Base-by-base conservation (phyloP, 2,113 vertebrate species). In the Limnothrissa miodon region DNA sequence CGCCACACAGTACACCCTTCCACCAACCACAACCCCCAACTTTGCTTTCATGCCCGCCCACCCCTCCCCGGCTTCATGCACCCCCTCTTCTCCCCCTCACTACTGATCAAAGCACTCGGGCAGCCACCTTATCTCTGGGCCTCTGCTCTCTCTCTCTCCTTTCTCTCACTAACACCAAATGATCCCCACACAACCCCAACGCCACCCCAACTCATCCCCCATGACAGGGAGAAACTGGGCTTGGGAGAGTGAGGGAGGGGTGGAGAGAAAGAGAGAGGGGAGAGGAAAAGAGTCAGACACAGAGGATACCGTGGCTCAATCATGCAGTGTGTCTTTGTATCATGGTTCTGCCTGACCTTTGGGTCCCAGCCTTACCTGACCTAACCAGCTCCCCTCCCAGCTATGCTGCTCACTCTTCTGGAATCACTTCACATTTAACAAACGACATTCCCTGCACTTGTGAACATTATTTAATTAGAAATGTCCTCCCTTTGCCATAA, bases 81-180 rank as follows among this genome's bases (percentile, higher is more conserved):
- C 15, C 11, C 8, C n/a, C n/a, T 23, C 56, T 9, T 8, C n/a
- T 11, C 62, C 62, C 33, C 29, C 10, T 11, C 29, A 2, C 29
- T 74, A 29, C 66, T 74, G 66, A 74, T 74, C 66, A 74, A 74
- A 74, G 66, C 11, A 1, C 29, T 74, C 29, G 13, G 66, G 66
- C 66, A 74, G 66, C 66, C 66, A 74, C 66, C 66, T 74, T 36
- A 74, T 36, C 66, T 70, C 62, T 29, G 62, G 62, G 62, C 62
- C 29, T 70, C 62, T 8, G n/a, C 56, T 59, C 56, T n/a, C 53
- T 62, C n/a, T 62, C 56, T 25, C 59, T 66, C 25, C 29, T 25
- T n/a, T 29, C 59, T 66, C 59, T 66, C n/a, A 10, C 56, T 59
- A 1, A 1, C 53, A 21, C 53, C 23, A 15, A 5, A 21, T 62